A percentile compares a stretch with the other conserved stretches of the same genome.
Evolutionary conservation across 2,113 vertebrate species (phyloP).

Genomic region (Rhabdornis inornatus): DNA sequence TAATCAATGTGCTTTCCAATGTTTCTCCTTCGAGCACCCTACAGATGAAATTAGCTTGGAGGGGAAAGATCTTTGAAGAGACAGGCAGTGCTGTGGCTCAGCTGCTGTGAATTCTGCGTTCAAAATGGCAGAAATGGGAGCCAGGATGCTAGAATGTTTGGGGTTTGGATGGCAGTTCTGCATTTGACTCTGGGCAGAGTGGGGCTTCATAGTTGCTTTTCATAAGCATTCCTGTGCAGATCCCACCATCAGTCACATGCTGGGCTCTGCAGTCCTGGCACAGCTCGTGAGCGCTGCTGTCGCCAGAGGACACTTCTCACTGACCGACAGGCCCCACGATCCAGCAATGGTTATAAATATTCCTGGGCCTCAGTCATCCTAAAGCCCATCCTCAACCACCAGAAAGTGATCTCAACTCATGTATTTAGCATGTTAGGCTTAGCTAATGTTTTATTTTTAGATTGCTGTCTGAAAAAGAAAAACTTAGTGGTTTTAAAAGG

Average conservation of each 20-base stretch:
- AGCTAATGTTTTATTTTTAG: constrained; percentile 44
- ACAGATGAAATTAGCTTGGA: neutral
- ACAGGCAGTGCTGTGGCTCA: neutral
- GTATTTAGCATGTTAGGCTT: constrained; percentile 30
- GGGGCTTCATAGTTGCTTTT: neutral
- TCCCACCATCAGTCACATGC: constrained; percentile 15
- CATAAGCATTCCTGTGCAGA: neutral
- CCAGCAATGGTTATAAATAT: constrained; percentile 45
- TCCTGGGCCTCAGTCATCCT: neutral
- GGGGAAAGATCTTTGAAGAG: neutral
- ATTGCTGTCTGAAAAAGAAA: neutral
- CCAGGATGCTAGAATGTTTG: neutral
- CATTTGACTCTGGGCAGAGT: neutral
- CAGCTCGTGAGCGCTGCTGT: neutral
- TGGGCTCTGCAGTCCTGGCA: neutral
- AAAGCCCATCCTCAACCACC: constrained; percentile 12
- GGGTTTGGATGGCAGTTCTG: neutral
- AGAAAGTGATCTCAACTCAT: constrained; percentile 48
- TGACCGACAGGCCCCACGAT: neutral
- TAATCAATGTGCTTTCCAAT: neutral
- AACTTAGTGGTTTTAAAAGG: neutral
- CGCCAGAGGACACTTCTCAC: neutral
- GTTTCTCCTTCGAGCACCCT: neutral
- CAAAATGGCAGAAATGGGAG: neutral
- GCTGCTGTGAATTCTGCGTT: neutral